Conservation (phyloP, 2,888 invertebrate species). For the Flexamia atlantica region DNA sequence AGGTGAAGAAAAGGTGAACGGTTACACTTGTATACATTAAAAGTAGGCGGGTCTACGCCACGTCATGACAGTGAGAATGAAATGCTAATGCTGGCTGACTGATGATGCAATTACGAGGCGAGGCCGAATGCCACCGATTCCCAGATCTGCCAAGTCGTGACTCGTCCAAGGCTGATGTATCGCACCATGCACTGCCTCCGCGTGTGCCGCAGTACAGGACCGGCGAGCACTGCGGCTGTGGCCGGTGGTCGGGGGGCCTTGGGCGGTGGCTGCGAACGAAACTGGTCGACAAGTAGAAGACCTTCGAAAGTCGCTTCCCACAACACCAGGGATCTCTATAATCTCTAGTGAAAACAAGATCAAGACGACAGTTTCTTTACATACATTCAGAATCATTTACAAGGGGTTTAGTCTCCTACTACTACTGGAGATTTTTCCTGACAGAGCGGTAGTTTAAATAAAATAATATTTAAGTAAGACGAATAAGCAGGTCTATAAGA, state of each 20-base stretch:
- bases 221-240: not conserved
- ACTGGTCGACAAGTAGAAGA: slow-evolving; percentile 12
- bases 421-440: too few relatives aligned
- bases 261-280: not conserved
- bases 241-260: not conserved
- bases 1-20: too few relatives aligned
- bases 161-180: slow-evolving; percentile 26
- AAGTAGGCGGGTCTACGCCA: slow-evolving; percentile 6
- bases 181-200: not conserved
- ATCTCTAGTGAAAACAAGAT: not conserved
- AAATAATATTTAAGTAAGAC: too few relatives aligned
- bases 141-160: slow-evolving; percentile 41
- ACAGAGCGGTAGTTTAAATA: too few relatives aligned
- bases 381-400: too few relatives aligned
- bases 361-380: not conserved
- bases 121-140: slow-evolving; percentile 44
- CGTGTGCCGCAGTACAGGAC: not conserved
- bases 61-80: slow-evolving; percentile 14
- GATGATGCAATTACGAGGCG: slow-evolving; percentile 30
- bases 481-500: too few relatives aligned
- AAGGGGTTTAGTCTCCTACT: too few relatives aligned
- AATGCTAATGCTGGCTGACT: slow-evolving; percentile 18
- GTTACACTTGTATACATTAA: too few relatives aligned
- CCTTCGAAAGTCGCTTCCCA: not conserved
- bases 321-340: not conserved